Base-by-base conservation (phyloP, 1,140 invertebrate species). In the Pentalonia nigronervosa region DNA sequence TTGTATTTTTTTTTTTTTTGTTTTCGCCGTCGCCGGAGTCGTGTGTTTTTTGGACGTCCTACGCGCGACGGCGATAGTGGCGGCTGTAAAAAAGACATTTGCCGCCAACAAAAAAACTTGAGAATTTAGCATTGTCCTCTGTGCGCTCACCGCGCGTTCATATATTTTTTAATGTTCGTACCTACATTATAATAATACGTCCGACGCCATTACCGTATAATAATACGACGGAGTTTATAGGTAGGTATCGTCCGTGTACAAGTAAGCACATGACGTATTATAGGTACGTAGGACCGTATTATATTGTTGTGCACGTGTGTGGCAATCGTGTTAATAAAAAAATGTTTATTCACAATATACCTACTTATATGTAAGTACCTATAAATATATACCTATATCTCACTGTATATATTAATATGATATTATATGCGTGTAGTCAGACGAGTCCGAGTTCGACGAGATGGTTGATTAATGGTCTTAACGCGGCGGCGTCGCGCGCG, bases 381-480 rank as follows among this genome's bases (percentile, higher is more conserved):
- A n/a, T n/a, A 67, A 30, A 23, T 30, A 56, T 21, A 60, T n/a
- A 67, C 60, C 30, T 67, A n/a, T 30, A 14, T 67, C 60, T n/a
- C 60, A 30, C 21, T 14, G 17, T 1, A 50, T 50, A 50, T 25
- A 60, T 30, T 60, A 81, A 34, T 34, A 76, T 2, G 4, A 8
- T 36, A 36, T 81, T 81, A 81, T 81, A 23, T 17, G 20, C 34
- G 36, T 47, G 47, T 47, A 47, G 41, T 7, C 3, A 23, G 21
- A 11, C 20, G 83, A 8, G 21, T 2, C 14, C 60, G 60, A 45
- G 45, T 91, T 91, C 90, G 90, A 91, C 90, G 81, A 91, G 30
- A 81, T 30, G 45, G 45, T 47, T 91, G 90, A 91, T 91, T 91
- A 81, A 91, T 91, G 67, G 25, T 91, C n/a, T 91, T 60, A 25